Evolutionary conservation across 2,797 vertebrate genomes (phyloP), one percentile per base, ranked within the genome.

Genomic region (Leucoraja ocellata): DNA sequence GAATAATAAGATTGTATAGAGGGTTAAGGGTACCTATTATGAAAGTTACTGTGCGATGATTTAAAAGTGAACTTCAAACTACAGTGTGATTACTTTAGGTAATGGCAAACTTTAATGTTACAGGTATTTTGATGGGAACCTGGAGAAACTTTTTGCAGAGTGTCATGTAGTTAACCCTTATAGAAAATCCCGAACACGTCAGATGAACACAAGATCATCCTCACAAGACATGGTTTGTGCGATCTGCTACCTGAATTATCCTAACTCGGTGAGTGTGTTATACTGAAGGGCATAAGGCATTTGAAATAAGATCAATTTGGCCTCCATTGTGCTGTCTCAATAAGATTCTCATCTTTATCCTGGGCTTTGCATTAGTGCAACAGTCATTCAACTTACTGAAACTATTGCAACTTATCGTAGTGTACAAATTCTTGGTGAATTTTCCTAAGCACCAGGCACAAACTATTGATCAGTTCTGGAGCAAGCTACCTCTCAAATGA

Each of bases 101-200:
- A 58, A 92, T 58, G 11, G 28, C 36, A 86, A 25, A 23, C 76
- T 94, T 93, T 73, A 93, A 93, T 95, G 94, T 93, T 94, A 73
- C 96, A 99, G 99, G 97, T 99, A 99, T 97, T 99, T 99, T 78
- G 99, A 99, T 95, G 99, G 99, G 94, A 99, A 99, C 96, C 96
- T 99, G 97, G 99, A 99, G 97, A 99, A 99, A 96, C 98, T 99
- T 95, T 99, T 99, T 96, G 99, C 99, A 4, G 99, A 99, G 96
- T 99, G 99, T 97, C 99, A 99, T 79, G 99, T 99, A 95, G 99
- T 99, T 96, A 99, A 99, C 95, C 99, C 99, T 94, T 99, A 98
- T 96, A 99, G 99, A 97, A 99, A 99, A 96, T 98, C 98, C 94
- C 97, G 98, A 94, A 98, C 98, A 83, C 98, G 99, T 95, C 98